phyloP scores from a whole-genome alignment of 2,797 vertebrate genomes.

The Centropyge bicolor region DNA sequence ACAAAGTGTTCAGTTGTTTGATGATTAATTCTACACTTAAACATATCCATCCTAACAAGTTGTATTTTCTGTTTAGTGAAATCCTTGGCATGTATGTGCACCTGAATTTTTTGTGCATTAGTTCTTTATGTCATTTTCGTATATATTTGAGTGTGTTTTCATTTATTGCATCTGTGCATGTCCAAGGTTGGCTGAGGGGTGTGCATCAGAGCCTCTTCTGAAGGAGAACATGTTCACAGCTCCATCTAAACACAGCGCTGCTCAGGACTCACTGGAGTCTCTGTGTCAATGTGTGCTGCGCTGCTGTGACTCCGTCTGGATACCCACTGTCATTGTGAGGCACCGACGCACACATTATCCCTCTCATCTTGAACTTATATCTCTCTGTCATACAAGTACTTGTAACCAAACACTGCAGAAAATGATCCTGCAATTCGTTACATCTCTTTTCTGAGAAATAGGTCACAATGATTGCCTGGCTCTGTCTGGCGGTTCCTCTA shows the following conservation, averaged over 20 bases:
- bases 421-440: slow-evolving; percentile 21
- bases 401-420: slow-evolving; percentile 35
- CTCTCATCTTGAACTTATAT: slow-evolving; percentile 5
- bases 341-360: slow-evolving; percentile 25
- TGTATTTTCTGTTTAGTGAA: not conserved
- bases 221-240: slow-evolving; percentile 92
- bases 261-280: slow-evolving; percentile 86
- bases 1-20: not conserved
- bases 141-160: not conserved
- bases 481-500: slow-evolving; percentile 23
- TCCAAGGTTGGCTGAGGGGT: slow-evolving; percentile 90
- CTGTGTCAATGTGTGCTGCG: slow-evolving; percentile 91
- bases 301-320: slow-evolving; percentile 91
- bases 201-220: slow-evolving; percentile 86
- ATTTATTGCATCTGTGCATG: slow-evolving; percentile 16
- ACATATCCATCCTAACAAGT: not conserved
- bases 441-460: slow-evolving; percentile 35
- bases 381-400: slow-evolving; percentile 13
- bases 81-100: not conserved
- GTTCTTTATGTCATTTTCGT: not conserved
- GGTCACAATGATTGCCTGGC: slow-evolving; percentile 28
- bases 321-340: slow-evolving; percentile 91
- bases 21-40: not conserved
- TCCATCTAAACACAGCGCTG: slow-evolving; percentile 78
- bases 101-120: not conserved